Evolutionary conservation across 2,888 invertebrate genomes (phyloP), one percentile per base, ranked within the genome.

Genomic region (Pollenia amentaria): DNA sequence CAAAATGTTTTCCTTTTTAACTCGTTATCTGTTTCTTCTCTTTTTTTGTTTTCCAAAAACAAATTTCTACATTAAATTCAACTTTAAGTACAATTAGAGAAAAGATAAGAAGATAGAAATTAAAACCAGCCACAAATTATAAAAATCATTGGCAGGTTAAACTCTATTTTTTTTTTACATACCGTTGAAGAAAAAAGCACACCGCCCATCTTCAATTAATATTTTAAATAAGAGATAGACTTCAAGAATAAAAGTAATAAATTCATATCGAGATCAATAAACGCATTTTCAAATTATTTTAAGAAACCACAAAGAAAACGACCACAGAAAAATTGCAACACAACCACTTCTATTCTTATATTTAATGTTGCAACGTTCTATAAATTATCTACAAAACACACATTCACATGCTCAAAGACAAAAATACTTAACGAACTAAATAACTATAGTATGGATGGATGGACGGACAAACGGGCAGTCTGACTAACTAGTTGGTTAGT

Each of bases 231-330:
- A 79, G 57, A 38, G 21, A 42, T 55, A 14, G 3, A 42, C 1
- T 12, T 6, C 44, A 64, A 14, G 7, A 75, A 73, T 65, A 48
- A 12, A 42, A 6, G 8, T 18, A 48, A 64, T 69, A 75, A 65
- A 82, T 64, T 62, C 53, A 18, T 67, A 84, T 69, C 70, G 77
- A 81, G 87, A 84, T 84, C 84, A 84, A 84, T 87, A 84, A 84
- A 84, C 73, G 84, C 80, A 84, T 87, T 80, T 80, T 77, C 40
- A 87, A 80, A 40, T 21, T 67, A 77, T 80, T 77, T 60, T 53
- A 38, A 38, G 8, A 76, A 46, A 60, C 67, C 65, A 65, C 38
- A 62, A 40, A 62, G 16, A 60, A 44, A 14, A 42, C 21, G 57
- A 18, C 72, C 44, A 64, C 70, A 67, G 11, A 38, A 62, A 62